A percentile compares a stretch with the other conserved stretches of the same genome.
Conservation (phyloP, 2,797 vertebrate species). For the Geotrypetes seraphini region DNA sequence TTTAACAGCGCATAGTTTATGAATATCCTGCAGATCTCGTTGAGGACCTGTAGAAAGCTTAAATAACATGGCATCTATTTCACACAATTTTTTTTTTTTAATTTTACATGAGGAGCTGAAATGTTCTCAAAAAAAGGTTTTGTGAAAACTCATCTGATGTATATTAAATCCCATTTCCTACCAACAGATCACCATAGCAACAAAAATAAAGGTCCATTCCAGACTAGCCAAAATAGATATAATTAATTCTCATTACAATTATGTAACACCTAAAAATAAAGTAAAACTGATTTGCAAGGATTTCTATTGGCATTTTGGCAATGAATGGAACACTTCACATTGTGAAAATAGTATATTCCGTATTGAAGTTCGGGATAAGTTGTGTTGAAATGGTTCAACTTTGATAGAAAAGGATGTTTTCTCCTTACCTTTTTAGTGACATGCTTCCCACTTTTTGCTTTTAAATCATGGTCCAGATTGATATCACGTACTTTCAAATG, state of each 20-base stretch:
- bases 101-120: background rate
- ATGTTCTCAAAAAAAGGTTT: background rate
- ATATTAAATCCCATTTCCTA: background rate
- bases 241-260: conserved; percentile 22
- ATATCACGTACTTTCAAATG: no score
- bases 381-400: no score
- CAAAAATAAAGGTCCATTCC: background rate
- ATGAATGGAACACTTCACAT: no score
- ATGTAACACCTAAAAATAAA: conserved; percentile 2
- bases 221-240: conserved; percentile 6
- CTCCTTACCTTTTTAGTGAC: no score
- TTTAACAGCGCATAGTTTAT: background rate
- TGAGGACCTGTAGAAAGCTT: background rate
- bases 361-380: no score
- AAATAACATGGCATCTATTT: background rate
- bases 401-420: no score
- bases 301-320: no score
- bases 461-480: no score
- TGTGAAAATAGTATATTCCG: no score
- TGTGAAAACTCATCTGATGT: background rate
- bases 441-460: no score
- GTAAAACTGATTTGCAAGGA: background rate
- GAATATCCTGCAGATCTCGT: background rate
- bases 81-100: background rate
- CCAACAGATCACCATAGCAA: background rate